These are phyloP conservation scores for Dryas iulia DNA, from an alignment of 1,140 invertebrate species.

Conservation along the genomic window DNA sequence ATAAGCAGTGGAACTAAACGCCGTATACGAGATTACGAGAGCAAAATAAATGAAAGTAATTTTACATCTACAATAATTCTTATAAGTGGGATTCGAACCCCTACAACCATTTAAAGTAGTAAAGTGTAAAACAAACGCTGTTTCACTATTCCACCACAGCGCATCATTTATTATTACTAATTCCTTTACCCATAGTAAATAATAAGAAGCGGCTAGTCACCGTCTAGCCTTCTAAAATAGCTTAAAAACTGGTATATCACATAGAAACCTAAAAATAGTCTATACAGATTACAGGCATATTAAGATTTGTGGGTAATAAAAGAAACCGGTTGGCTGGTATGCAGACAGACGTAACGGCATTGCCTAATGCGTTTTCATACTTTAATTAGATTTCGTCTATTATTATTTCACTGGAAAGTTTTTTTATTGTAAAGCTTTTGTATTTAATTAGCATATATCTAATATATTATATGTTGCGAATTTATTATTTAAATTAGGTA, in stretches of 20 bases:
- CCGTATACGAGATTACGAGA: too few species aligned
- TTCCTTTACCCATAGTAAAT: too few species aligned
- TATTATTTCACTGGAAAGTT: constrained; percentile 13
- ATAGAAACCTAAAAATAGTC: constrained; percentile 27
- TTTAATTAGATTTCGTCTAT: constrained; percentile 33
- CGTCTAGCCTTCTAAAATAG: constrained; percentile 4
- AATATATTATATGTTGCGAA: not conserved
- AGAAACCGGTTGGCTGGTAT: constrained; percentile 31
- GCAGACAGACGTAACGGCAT: constrained; percentile 32
- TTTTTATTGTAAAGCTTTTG: constrained; percentile 11
- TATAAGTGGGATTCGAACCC: too few species aligned
- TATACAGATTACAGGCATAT: constrained; percentile 20
- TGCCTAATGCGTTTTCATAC: constrained; percentile 31
- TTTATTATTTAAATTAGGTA: too few species aligned
- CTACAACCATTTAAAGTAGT: too few species aligned
- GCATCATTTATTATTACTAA: too few species aligned
- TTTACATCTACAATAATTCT: too few species aligned
- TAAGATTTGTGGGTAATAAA: constrained; percentile 32
- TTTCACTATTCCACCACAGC: too few species aligned
- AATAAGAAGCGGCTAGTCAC: not conserved
- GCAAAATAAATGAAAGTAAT: too few species aligned
- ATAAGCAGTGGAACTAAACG: too few species aligned
- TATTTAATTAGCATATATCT: constrained; percentile 9
- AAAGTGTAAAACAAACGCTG: too few species aligned
- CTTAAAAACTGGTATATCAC: constrained; percentile 6